Base-by-base conservation (phyloP, 2,797 vertebrate genomes). In the Phyllotis vaccarum region DNA sequence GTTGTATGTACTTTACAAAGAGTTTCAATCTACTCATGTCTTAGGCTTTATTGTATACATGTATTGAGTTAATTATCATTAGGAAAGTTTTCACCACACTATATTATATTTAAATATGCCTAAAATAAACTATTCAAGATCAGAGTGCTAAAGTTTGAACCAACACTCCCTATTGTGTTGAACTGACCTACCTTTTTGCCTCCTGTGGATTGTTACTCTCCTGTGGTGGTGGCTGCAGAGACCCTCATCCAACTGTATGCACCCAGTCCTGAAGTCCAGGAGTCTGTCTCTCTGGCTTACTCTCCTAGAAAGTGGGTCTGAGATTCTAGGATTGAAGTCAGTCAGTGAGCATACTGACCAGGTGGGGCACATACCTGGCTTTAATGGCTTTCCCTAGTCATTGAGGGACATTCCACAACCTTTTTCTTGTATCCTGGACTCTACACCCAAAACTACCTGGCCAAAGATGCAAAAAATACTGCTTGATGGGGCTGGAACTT, bases 341-440 rank as follows among this genome's bases (percentile, higher is more conserved):
- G 17, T 16, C 2, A 0, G 9, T 37, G 2, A 9, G 40, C 16
- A 54, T 0, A n/a, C 37, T 8, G 14, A 16, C 37, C 16, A 37
- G 40, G 34, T 8, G 34, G 64, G 34, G 2, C 52, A n/a, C 34
- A 56, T 22, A 9, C 31, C 34, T n/a, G 34, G 19, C 52, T 34
- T 56, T 21, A 11, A 52, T 37, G 52, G 34, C n/a, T 80, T 37
- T 37, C n/a, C 54, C 37, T 13, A 27, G 78, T 21, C 34, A 8
- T 37, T 13, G 1, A 27, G 21, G 78, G 78, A 80, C 52, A 58
- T 8, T 58, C 21, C 34, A 56, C 10, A 80, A 37, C 34, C n/a
- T 34, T 19, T 24, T 58, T 40, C n/a, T 80, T 16, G n/a, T 58
- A 9, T 14, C 21, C 70, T 80, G 56, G 52, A 37, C 19, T 80